Percentiles rank a stretch among this genome's conserved stretches.
Evolutionary conservation across 2,888 invertebrate species (phyloP).

Genomic region (Epiperipatus broadwayi): DNA sequence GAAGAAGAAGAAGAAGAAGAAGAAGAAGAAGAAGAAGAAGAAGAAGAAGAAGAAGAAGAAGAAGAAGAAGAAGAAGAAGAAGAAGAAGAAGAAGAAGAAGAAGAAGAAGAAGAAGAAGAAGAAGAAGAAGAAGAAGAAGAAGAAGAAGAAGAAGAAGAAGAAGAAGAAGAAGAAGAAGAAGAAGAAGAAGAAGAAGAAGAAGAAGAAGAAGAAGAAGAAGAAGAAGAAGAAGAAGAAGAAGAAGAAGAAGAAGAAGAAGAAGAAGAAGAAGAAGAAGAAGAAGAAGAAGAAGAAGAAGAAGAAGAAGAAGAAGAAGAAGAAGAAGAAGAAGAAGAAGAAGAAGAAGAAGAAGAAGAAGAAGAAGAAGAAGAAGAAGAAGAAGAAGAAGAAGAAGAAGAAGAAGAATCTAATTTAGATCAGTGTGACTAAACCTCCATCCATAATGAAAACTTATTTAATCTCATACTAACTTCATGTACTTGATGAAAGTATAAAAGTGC

Average conservation of each 20-base stretch:
- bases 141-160: constrained; percentile 3
- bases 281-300: constrained; percentile 3
- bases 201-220: constrained; percentile 3
- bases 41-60: constrained; percentile 3
- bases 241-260: constrained; percentile 3
- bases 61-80: constrained; percentile 3
- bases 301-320: constrained; percentile 3
- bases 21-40: constrained; percentile 3
- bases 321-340: constrained; percentile 3
- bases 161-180: constrained; percentile 3
- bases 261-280: constrained; percentile 3
- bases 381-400: constrained; percentile 3
- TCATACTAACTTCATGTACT: background rate
- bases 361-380: constrained; percentile 3
- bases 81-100: constrained; percentile 3
- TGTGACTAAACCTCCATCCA: background rate
- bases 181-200: constrained; percentile 3
- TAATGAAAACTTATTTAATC: background rate
- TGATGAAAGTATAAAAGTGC: too few species aligned
- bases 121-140: constrained; percentile 3
- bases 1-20: constrained; percentile 3
- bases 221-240: constrained; percentile 3
- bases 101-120: constrained; percentile 3
- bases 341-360: constrained; percentile 3
- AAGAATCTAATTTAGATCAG: too few species aligned